Evolutionary conservation across 2,797 vertebrate genomes (phyloP).

Genomic region (Pelobates cultripes): DNA sequence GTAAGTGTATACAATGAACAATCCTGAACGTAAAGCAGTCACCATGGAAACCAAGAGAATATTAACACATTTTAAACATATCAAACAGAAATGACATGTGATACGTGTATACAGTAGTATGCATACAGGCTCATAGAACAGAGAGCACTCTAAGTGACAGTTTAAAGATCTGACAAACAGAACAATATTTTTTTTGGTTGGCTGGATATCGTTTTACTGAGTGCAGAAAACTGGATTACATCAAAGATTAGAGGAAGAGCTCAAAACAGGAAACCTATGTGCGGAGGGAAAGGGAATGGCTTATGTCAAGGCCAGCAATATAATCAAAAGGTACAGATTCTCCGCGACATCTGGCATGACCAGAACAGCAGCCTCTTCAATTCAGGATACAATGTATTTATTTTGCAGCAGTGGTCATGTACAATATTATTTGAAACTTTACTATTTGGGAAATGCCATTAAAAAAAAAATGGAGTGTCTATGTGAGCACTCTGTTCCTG

Average conservation of each 20-base stretch:
- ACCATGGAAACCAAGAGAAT: too few relatives aligned
- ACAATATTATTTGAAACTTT: neutral
- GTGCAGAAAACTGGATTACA: conserved; percentile 53
- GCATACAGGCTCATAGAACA: neutral
- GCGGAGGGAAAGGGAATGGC: conserved; percentile 43
- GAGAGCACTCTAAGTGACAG: conserved; percentile 10
- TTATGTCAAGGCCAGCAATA: conserved; percentile 45
- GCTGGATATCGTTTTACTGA: conserved; percentile 30
- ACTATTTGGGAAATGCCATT: neutral
- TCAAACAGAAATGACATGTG: too few relatives aligned
- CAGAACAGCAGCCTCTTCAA: conserved; percentile 24
- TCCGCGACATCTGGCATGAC: conserved; percentile 32
- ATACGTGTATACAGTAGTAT: neutral
- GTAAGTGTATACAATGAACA: too few relatives aligned
- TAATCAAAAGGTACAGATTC: conserved; percentile 45
- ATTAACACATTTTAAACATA: too few relatives aligned
- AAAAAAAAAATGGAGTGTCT: too few relatives aligned
- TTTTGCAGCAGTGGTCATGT: neutral
- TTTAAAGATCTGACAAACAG: conserved; percentile 15
- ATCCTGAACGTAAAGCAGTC: too few relatives aligned
- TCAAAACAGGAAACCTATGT: conserved; percentile 48
- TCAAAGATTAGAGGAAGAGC: conserved; percentile 41
- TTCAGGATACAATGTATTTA: conserved; percentile 15
- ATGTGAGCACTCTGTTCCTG: too few relatives aligned
- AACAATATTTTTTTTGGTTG: conserved; percentile 41